phyloP scores from a whole-genome alignment of 37 sponge, comb jelly and placozoan species.

The Theonella swinhoei region DNA sequence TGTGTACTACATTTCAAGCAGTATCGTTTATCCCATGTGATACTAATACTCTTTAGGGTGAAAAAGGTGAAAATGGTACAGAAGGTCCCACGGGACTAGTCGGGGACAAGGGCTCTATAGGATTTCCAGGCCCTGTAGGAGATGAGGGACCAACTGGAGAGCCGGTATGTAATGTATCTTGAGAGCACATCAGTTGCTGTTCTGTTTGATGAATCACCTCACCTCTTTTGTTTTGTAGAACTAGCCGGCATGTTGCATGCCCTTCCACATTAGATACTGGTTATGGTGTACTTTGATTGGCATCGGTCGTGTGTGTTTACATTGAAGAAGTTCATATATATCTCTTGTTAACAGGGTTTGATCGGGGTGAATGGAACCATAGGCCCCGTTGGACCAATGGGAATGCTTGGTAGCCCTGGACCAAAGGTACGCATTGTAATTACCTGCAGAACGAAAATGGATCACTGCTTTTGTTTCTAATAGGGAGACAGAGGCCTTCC shows the following conservation, averaged over 20 bases:
- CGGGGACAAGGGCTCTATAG: background rate
- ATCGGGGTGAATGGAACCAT: background rate
- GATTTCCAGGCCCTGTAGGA: background rate
- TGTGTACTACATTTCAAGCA: no score
- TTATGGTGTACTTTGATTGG: background rate
- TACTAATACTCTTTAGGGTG: background rate
- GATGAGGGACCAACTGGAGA: background rate
- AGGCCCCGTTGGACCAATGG: background rate
- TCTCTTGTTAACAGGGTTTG: background rate
- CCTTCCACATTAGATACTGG: no score
- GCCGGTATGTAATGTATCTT: no score
- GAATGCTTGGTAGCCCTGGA: background rate
- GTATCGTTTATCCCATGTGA: background rate
- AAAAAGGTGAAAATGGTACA: background rate
- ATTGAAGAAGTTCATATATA: background rate
- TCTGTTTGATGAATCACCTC: no score
- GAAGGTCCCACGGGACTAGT: background rate
- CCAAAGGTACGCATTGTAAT: background rate
- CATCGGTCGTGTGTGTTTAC: background rate
- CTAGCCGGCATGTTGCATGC: no score
- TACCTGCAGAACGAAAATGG: background rate
- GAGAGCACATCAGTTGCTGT: no score
- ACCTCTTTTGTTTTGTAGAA: no score
- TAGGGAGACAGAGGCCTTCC: background rate
- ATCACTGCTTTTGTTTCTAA: background rate